Percentiles rank a stretch among this genome's conserved stretches.
These are phyloP conservation scores for Pyrrhosoma nymphula DNA, from an alignment of 2,888 invertebrate genomes.

Conservation along the genomic window DNA sequence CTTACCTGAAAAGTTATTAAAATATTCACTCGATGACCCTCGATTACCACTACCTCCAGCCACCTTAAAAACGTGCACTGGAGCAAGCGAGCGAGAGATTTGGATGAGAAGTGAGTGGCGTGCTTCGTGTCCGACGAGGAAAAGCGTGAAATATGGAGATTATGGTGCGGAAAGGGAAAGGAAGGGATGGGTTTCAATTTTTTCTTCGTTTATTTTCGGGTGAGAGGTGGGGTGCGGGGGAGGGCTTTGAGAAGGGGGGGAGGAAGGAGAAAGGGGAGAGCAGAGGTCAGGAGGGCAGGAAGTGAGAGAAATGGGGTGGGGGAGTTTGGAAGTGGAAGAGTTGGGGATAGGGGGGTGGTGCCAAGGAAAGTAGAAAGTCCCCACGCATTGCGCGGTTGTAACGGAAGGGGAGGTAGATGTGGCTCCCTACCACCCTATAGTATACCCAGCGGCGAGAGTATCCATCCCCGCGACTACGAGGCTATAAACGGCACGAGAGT, in stretches of 20 bases:
- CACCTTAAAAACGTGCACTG: too few species aligned
- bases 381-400: not conserved
- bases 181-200: not conserved
- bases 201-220: not conserved
- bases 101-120: too few species aligned
- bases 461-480: not conserved
- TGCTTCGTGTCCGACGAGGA: not conserved
- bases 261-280: not conserved
- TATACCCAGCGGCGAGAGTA: not conserved
- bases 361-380: slow-evolving; percentile 12
- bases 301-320: not conserved
- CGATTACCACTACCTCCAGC: too few species aligned
- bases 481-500: not conserved
- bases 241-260: not conserved
- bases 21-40: too few species aligned
- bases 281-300: slow-evolving; percentile 31
- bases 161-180: not conserved
- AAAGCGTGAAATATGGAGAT: slow-evolving; percentile 24
- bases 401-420: not conserved
- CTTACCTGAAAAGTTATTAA: too few species aligned
- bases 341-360: not conserved
- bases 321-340: not conserved
- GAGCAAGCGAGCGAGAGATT: not conserved
- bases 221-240: not conserved
- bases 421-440: not conserved